phyloP scores from a whole-genome alignment of 2,113 vertebrate species.

The Chiloscyllium plagiosum region DNA sequence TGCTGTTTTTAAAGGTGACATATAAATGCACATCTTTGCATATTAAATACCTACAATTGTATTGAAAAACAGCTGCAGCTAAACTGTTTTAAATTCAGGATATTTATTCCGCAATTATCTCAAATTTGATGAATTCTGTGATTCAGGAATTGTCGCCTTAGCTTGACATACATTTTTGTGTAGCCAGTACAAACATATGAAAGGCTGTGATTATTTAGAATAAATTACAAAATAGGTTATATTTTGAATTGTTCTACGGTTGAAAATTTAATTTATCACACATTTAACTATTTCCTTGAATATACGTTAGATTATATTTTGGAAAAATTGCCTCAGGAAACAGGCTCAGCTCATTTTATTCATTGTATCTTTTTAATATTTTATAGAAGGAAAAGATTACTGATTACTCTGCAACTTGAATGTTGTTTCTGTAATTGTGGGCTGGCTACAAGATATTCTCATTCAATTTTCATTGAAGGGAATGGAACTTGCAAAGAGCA shows the following conservation, averaged over 20 bases:
- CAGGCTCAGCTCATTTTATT: not conserved
- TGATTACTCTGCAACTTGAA: not conserved
- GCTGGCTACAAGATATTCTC: not conserved
- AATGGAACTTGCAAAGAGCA: not conserved
- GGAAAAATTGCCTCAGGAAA: not conserved
- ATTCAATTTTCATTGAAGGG: not conserved
- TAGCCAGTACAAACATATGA: not conserved
- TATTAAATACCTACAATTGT: not conserved
- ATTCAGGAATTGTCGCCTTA: not conserved
- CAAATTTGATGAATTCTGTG: not conserved
- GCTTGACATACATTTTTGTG: not conserved
- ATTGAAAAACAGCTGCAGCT: not conserved
- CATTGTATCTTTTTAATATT: not conserved
- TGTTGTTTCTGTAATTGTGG: not conserved
- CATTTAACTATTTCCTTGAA: not conserved
- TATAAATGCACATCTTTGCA: not conserved
- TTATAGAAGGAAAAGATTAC: not conserved
- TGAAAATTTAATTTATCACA: not conserved
- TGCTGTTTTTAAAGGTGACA: not conserved
- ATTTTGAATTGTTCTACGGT: not conserved
- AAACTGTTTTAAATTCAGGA: not conserved
- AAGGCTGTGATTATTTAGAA: not conserved
- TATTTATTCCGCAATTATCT: not conserved
- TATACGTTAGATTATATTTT: not conserved
- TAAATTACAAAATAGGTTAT: not conserved